Evolutionary conservation across 2,888 invertebrate species (phyloP).

Genomic region (Siphonodentalium dalli): DNA sequence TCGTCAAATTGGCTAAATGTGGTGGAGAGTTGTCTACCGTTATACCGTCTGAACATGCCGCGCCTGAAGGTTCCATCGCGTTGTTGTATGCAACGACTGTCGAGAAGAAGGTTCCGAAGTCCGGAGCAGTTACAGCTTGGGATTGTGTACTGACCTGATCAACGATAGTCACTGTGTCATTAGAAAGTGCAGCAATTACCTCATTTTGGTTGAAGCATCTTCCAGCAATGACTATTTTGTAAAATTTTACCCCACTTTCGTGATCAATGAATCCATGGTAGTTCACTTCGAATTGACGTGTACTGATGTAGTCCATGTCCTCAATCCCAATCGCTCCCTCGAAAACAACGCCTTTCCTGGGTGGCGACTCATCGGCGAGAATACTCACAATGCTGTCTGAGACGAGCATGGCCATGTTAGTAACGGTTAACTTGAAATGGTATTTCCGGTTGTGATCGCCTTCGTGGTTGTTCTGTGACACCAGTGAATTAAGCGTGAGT

Average conservation of each 20-base stretch:
- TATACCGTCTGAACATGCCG: constrained; percentile 45
- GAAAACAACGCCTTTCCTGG: constrained; percentile 18
- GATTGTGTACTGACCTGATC: too few relatives aligned
- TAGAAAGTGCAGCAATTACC: too few relatives aligned
- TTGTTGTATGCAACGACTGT: constrained; percentile 45
- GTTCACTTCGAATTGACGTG: not conserved
- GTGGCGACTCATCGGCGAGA: constrained; percentile 25
- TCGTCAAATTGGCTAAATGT: constrained; percentile 19
- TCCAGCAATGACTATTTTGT: constrained; percentile 17
- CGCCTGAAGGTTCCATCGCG: constrained; percentile 37
- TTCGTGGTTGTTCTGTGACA: constrained; percentile 7
- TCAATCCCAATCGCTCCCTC: constrained; percentile 18
- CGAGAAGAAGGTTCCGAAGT: constrained; percentile 29
- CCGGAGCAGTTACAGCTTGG: not conserved
- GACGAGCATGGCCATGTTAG: constrained; percentile 26
- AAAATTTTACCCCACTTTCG: constrained; percentile 25
- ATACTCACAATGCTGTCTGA: constrained; percentile 20
- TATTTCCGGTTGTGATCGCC: constrained; percentile 28
- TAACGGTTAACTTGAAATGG: constrained; percentile 24
- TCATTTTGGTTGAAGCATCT: constrained; percentile 18
- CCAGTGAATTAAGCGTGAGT: constrained; percentile 13
- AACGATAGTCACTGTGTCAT: too few relatives aligned
- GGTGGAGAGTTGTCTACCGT: constrained; percentile 29
- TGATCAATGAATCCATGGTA: constrained; percentile 29
- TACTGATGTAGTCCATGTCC: constrained; percentile 25